A percentile compares a stretch with the other conserved stretches of the same genome.
Conservation (phyloP, 2,797 vertebrate species). For the Manis pentadactyla region DNA sequence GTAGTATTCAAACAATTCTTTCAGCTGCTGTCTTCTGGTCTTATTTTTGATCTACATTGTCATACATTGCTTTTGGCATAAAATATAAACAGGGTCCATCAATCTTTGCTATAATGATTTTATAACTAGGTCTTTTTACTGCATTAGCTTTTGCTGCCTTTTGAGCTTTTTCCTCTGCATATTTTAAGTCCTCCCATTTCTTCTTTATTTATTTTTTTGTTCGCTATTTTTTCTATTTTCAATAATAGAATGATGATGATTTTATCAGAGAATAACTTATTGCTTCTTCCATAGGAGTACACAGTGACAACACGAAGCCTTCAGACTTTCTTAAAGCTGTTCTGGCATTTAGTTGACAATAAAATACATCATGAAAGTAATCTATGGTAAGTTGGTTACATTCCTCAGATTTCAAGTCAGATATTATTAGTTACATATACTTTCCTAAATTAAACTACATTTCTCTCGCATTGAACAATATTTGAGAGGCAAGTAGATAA, state of each 20-base stretch:
- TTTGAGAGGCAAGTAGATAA: neutral
- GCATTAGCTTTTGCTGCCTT: constrained; percentile 41
- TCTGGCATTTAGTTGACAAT: neutral
- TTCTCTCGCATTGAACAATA: neutral
- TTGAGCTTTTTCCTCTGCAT: constrained; percentile 27
- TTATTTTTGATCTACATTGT: constrained; percentile 52
- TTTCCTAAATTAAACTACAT: neutral
- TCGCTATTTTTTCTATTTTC: neutral
- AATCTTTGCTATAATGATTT: constrained; percentile 55
- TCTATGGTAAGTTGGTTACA: neutral
- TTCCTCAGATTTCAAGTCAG: constrained; percentile 22
- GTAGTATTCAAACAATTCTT: neutral
- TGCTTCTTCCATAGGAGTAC: neutral
- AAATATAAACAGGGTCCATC: neutral
- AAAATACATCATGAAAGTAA: neutral
- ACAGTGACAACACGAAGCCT: neutral
- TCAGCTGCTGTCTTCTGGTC: neutral
- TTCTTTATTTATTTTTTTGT: neutral
- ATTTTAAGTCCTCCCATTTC: neutral
- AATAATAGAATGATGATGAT: neutral
- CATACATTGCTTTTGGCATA: constrained; percentile 54
- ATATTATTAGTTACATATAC: neutral
- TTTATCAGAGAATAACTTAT: neutral
- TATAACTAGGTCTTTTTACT: constrained; percentile 44
- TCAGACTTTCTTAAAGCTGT: neutral